A percentile compares a stretch with the other conserved stretches of the same genome.
Evolutionary conservation across 2,797 vertebrate species (phyloP).

Genomic region (Macropus fuliginosus): DNA sequence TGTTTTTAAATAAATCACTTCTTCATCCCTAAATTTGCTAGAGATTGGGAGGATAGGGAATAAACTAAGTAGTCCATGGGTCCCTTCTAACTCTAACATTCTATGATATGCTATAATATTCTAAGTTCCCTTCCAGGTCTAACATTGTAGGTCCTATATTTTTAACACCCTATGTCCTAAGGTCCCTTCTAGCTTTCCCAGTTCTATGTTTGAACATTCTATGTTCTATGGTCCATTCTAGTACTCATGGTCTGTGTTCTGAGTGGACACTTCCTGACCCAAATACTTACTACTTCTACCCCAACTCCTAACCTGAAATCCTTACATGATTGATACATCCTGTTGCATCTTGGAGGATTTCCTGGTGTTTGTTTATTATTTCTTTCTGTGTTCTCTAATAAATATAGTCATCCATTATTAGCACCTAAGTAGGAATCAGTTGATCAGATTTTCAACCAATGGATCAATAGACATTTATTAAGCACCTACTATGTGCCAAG

Average conservation of each 20-base stretch:
- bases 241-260: neutral
- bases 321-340: neutral
- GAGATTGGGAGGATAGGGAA: too few relatives aligned
- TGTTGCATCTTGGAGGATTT: neutral
- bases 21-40: neutral
- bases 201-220: neutral
- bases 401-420: neutral
- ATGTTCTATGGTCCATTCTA: neutral
- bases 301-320: neutral
- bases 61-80: neutral
- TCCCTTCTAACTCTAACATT: neutral
- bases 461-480: neutral
- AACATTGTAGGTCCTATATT: neutral
- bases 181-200: neutral
- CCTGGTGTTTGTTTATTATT: neutral
- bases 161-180: neutral
- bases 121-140: neutral
- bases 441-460: neutral
- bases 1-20: neutral
- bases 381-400: neutral
- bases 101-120: neutral
- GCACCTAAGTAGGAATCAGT: neutral
- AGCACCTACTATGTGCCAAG: neutral
- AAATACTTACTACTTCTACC: neutral
- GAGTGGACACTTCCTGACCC: too few relatives aligned